Percentiles rank a stretch among this genome's conserved stretches.
phyloP scores from a whole-genome alignment of 2,113 vertebrate genomes.

The Sapajus apella region DNA sequence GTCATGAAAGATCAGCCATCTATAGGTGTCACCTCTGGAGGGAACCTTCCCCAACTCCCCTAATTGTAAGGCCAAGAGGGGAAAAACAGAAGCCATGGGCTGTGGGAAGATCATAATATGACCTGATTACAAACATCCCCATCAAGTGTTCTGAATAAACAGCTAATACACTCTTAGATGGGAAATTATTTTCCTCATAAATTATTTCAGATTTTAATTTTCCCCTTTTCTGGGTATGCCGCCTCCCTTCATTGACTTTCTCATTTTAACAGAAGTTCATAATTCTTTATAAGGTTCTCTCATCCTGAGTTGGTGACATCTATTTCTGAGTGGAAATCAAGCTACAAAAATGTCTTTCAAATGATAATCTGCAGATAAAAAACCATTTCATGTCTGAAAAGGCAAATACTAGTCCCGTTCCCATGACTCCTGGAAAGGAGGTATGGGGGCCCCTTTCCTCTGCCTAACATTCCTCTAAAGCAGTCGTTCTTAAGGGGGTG shows the following conservation, averaged over 20 bases:
- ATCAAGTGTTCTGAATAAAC: conserved; percentile 23
- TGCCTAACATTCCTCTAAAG: background rate
- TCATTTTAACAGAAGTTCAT: conserved; percentile 76
- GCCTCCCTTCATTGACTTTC: conserved; percentile 76
- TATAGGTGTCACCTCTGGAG: background rate
- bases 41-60: fast-evolving
- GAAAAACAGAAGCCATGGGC: fast-evolving
- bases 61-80: fast-evolving
- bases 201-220: conserved; percentile 82
- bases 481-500: background rate
- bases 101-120: background rate
- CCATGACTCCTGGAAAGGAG: fast-evolving
- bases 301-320: conserved; percentile 70
- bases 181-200: conserved; percentile 78
- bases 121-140: background rate
- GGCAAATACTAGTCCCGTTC: background rate
- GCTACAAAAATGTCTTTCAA: conserved; percentile 39
- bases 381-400: background rate
- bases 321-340: conserved; percentile 68
- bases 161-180: conserved; percentile 68
- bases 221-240: conserved; percentile 76
- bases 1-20: fast-evolving
- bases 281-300: conserved; percentile 73
- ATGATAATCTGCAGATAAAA: conserved; percentile 2
- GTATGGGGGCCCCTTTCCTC: fast-evolving